Evolutionary conservation across 2,888 invertebrate genomes (phyloP).

Genomic region (Eupithecia centaureata): DNA sequence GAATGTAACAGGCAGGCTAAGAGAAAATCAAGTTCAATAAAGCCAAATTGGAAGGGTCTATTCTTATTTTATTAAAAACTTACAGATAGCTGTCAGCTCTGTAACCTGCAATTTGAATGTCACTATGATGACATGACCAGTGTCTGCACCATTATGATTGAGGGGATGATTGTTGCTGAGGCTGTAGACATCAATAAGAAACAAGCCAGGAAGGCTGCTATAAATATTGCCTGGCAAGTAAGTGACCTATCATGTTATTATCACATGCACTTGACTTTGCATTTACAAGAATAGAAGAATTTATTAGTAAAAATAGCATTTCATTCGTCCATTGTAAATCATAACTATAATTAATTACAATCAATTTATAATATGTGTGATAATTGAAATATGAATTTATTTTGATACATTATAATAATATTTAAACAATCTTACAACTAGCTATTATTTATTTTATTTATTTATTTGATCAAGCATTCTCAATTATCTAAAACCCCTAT

Average conservation of each 20-base stretch:
- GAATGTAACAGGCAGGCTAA: too few species aligned
- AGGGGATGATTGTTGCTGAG: conserved; percentile 55
- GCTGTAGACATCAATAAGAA: conserved; percentile 53
- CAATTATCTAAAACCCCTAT: too few species aligned
- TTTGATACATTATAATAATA: too few species aligned
- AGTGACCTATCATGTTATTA: conserved; percentile 39
- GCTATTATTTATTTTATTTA: too few species aligned
- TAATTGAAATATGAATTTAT: too few species aligned
- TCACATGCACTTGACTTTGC: background rate
- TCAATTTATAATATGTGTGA: too few species aligned
- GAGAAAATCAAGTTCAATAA: too few species aligned
- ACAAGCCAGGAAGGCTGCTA: conserved; percentile 58
- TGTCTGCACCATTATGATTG: conserved; percentile 52
- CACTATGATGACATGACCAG: conserved; percentile 47
- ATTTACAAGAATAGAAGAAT: background rate
- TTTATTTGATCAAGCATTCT: too few species aligned
- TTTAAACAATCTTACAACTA: too few species aligned
- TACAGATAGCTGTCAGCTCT: conserved; percentile 69
- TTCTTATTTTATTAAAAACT: background rate
- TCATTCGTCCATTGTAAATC: too few species aligned
- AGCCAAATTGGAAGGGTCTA: background rate
- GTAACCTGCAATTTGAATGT: conserved; percentile 49
- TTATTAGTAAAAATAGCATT: too few species aligned
- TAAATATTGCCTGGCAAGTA: conserved; percentile 69
- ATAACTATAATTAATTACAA: too few species aligned